Percentiles rank a stretch among this genome's conserved stretches.
Evolutionary conservation across 2,113 vertebrate genomes (phyloP).

Genomic region (Panthera tigris): DNA sequence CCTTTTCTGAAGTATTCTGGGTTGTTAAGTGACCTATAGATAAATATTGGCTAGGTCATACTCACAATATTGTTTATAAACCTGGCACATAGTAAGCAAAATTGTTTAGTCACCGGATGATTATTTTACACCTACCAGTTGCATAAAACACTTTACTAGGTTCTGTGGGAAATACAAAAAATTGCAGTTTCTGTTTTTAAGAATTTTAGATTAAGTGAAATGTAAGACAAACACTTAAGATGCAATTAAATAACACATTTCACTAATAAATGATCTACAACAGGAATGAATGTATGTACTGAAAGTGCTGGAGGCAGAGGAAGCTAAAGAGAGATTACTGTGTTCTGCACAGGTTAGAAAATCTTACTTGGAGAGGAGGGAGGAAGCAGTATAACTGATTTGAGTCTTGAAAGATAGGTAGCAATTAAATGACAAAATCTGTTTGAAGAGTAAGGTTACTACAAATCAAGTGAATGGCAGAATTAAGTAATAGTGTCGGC

Average conservation of each 20-base stretch:
- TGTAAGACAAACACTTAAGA: not conserved
- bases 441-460: not conserved
- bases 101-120: slow-evolving; percentile 12
- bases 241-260: slow-evolving; percentile 13
- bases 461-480: not conserved
- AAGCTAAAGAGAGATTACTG: not conserved
- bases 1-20: not conserved
- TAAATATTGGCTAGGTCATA: not conserved
- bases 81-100: not conserved
- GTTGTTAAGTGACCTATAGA: not conserved
- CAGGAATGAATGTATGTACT: not conserved
- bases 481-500: not conserved
- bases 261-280: not conserved
- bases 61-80: not conserved
- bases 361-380: not conserved
- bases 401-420: not conserved
- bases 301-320: not conserved
- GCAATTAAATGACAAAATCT: not conserved
- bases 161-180: not conserved
- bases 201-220: slow-evolving; percentile 34
- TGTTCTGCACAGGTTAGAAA: not conserved
- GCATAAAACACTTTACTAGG: not conserved
- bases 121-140: not conserved
- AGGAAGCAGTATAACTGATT: not conserved
- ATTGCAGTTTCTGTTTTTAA: not conserved